Evolutionary conservation across 2,888 invertebrate genomes (phyloP), one percentile per base, ranked within the genome.

Genomic region (Calephelis perditalis): DNA sequence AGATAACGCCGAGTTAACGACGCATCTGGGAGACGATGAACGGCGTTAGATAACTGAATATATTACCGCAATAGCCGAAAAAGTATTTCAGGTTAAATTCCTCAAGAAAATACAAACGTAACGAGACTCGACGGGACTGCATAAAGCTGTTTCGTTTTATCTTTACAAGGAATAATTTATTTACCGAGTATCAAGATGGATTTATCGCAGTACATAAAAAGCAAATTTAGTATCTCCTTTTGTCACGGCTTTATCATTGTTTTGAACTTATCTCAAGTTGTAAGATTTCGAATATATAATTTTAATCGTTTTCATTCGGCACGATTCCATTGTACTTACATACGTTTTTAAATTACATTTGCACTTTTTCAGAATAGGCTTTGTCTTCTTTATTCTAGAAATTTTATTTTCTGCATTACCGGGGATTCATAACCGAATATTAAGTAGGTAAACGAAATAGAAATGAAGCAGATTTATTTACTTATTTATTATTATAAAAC

Each of bases 21-120:
- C 73, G 74, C 83, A 82, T 83, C 84, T 83, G 82, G 81, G 83
- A 78, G 79, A 79, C 80, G 83, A 79, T 82, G 81, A 79, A 74
- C 74, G 72, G 72, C 70, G 71, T 69, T 70, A 82, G 87, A 87
- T 86, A 86, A 82, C 77, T 74, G 77, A 82, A 85, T 84, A 78
- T 86, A 86, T 86, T 81, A 74, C 81, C 70, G 70, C 78, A 78
- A 79, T 81, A 78, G 60, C 60, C 70, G 69, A 65, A 70, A 78
- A 83, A 86, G 73, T 74, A 79, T 77, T 79, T 71, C 71, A 73
- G 75, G 75, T 68, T 75, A 79, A 81, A 76, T 72, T 75, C 74
- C 76, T 65, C 74, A 71, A 76, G 73, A 73, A 75, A 78, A 79
- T 56, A 71, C 75, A 60, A 62, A 59, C 57, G 58, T 36, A 63